Evolutionary conservation across 2,797 vertebrate genomes (phyloP).

Genomic region (Tokudaia tokunoshimensis): DNA sequence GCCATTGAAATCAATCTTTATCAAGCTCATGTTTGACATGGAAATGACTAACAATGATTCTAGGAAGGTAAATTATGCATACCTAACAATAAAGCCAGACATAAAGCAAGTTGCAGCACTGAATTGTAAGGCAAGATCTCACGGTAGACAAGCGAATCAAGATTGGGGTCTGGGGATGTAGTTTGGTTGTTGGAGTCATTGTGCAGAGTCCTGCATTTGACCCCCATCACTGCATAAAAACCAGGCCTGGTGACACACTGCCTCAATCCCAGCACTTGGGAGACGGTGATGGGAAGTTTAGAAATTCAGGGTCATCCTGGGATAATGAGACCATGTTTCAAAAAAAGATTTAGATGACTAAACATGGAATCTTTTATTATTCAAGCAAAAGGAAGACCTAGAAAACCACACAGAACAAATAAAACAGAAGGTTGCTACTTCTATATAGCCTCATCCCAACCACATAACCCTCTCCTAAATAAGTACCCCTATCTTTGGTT

Average conservation of each 20-base stretch:
- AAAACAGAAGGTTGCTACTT: neutral
- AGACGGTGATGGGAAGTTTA: neutral
- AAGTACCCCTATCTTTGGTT: neutral
- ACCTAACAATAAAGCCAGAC: neutral
- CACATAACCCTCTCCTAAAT: neutral
- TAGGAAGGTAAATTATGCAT: neutral
- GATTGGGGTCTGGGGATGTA: neutral
- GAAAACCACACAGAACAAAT: constrained; percentile 9
- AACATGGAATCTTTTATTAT: neutral
- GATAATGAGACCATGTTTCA: neutral
- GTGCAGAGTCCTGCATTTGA: neutral
- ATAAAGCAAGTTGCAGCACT: neutral
- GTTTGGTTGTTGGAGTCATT: neutral
- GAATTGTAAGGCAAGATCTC: neutral
- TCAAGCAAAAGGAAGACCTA: constrained; percentile 42
- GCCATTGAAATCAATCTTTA: neutral
- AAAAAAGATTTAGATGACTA: neutral
- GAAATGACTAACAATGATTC: neutral
- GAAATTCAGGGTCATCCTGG: neutral
- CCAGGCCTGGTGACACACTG: neutral
- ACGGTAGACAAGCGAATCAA: neutral
- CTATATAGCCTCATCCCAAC: neutral
- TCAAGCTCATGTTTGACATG: neutral
- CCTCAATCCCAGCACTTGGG: neutral
- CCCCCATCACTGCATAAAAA: neutral